Conservation (phyloP, 2,113 vertebrate species). For the Antechinus stuartii region DNA sequence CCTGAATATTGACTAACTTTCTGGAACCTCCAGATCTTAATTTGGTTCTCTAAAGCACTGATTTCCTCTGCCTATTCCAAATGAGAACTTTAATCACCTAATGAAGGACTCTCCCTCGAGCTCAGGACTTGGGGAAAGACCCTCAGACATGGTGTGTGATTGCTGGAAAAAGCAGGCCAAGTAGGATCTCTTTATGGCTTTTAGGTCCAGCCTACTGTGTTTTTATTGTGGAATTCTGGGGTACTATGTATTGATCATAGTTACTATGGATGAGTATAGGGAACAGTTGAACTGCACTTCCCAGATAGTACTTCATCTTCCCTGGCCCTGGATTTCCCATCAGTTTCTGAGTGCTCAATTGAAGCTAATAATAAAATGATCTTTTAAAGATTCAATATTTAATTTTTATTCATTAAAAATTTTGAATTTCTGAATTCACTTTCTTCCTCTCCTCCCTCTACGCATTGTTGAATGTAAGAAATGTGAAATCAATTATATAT, state of each 20-base stretch:
- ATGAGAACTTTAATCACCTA: background rate
- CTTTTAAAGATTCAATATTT: conserved; percentile 46
- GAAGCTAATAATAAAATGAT: conserved; percentile 76
- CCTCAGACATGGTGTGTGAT: background rate
- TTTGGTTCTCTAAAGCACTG: background rate
- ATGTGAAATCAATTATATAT: background rate
- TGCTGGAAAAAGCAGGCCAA: conserved; percentile 31
- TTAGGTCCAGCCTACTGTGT: background rate
- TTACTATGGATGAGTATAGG: background rate
- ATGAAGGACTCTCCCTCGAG: background rate
- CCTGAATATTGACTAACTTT: conserved; percentile 6
- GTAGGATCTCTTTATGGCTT: background rate
- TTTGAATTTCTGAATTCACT: background rate
- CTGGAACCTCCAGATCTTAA: conserved; percentile 31
- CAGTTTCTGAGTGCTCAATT: conserved; percentile 52
- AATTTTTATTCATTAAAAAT: background rate
- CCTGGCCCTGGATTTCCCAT: background rate
- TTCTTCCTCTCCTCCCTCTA: background rate
- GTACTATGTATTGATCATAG: background rate
- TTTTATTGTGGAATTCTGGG: conserved; percentile 41
- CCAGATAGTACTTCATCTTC: background rate
- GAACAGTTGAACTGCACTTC: background rate
- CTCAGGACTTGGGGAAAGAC: conserved; percentile 8
- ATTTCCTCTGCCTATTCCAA: background rate
- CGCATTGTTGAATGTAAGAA: background rate